Evolutionary conservation across 2,113 vertebrate genomes (phyloP).

Genomic region (Pluvialis apricaria): DNA sequence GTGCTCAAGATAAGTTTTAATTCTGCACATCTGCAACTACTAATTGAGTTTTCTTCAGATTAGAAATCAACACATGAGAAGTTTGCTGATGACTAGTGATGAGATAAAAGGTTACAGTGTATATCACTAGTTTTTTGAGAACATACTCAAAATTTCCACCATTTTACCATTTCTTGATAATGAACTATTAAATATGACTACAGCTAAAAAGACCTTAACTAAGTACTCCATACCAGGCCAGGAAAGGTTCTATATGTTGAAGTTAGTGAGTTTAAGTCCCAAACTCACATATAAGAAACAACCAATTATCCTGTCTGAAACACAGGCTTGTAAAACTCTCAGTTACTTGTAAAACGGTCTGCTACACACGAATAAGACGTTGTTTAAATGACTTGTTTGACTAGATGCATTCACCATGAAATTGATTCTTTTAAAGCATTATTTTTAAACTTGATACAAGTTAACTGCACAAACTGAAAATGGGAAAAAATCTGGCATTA

Average conservation of each 20-base stretch:
- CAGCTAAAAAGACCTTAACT: not conserved
- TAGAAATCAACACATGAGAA: not conserved
- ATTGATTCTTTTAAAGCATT: slow-evolving; percentile 81
- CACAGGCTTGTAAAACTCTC: slow-evolving; percentile 87
- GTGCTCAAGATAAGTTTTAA: not conserved
- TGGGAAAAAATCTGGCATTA: slow-evolving; percentile 30
- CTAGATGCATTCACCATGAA: slow-evolving; percentile 88
- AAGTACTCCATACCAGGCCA: not conserved
- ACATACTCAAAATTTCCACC: not conserved
- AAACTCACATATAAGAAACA: slow-evolving; percentile 82
- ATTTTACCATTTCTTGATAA: not conserved
- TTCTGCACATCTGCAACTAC: not conserved
- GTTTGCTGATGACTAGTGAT: not conserved
- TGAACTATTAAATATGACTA: not conserved
- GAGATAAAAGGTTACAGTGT: not conserved
- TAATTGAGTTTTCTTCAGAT: not conserved
- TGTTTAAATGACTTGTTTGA: slow-evolving; percentile 79
- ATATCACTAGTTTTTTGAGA: not conserved
- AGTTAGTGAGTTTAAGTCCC: slow-evolving; percentile 78
- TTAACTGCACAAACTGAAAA: slow-evolving; percentile 59
- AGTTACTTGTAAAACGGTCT: slow-evolving; percentile 90
- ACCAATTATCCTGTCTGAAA: slow-evolving; percentile 90
- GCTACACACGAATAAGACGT: slow-evolving; percentile 81
- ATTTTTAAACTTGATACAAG: slow-evolving; percentile 66
- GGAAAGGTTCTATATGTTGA: slow-evolving; percentile 50